Evolutionary conservation across 2,113 vertebrate genomes (phyloP), one percentile per base, ranked within the genome.

Genomic region (Brachyhypopomus occidentalis): DNA sequence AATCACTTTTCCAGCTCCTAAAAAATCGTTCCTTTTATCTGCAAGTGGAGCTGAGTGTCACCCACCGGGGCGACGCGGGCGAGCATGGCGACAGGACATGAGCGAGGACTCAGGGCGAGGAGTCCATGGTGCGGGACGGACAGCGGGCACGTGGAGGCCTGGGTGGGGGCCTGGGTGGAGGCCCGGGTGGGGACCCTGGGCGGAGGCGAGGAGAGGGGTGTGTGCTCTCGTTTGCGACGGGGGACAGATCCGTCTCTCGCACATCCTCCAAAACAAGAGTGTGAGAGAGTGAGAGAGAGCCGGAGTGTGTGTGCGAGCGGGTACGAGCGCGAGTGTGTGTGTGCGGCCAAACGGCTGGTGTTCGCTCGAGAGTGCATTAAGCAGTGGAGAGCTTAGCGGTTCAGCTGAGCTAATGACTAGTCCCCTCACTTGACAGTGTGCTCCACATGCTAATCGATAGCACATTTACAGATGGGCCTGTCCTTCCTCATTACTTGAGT

Each of bases 381-480:
- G 66, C 59, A 20, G 69, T 62, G 71, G 80, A 80, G 79, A 62
- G 72, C 79, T 75, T 81, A 81, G 75, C 55, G 62, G 67, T 83
- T 85, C 77, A 77, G 83, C 77, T 23, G 69, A 85, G 84, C 67
- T 85, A 80, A 83, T 85, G 74, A 80, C 41, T 48, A 11, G 41
- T 48, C 9, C 41, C 41, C 78, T 85, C 77, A 77, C 72, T 64
- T 80, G 84, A 83, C 59, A 48, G 79, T 64, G 69, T 73, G n/a
- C n/a, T 85, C 55, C 55, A 77, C 77, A 85, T 80, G 74, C 70
- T 78, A 85, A 79, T 83, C 71, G 83, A 83, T 74, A 76, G 80
- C 64, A 73, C 77, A 77, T 79, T 19, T 34, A 30, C 55, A 59
- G 55, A 48, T 48, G 41, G 41, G 5, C 41, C 8, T 48, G 3